Base-by-base conservation (phyloP, 1,140 invertebrate species). In the Nymphalis io region DNA sequence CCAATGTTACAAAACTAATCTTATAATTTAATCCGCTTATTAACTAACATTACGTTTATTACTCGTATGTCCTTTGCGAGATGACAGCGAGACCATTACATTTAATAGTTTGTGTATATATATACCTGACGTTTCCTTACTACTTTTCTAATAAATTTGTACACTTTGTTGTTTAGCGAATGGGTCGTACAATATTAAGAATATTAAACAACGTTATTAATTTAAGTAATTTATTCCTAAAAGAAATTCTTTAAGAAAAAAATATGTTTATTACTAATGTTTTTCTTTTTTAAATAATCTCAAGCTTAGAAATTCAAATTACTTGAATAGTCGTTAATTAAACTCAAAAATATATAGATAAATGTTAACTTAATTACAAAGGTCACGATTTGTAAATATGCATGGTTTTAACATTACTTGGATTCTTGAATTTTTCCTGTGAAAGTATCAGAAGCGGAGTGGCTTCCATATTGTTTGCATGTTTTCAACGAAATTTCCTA, bases 1-100 rank as follows among this genome's bases (percentile, higher is more conserved):
- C 69, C 79, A 81, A 81, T 81, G 79, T 74, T 70, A 55, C 58
- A 60, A 18, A 33, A 53, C 62, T 13, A 33, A 62, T 62, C 60
- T 61, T 48, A 62, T 68, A 61, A 68, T 68, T 55, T 68, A 23
- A 61, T 55, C 48, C 18, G 46, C 38, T 61, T 61, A 68, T 64
- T 55, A 53, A 38, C 18, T 64, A 53, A 20, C 18, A 21, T 64
- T 46, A 60, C 57, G 72, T 68, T 69, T 46, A 71, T 67, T 57
- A 63, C 71, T 60, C 65, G 39, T 48, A 42, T 64, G 72, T 60
- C 72, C 67, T 73, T 73, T 73, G 60, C 40, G 40, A 57, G 62
- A 62, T 60, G 70, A 72, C 70, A 72, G 38, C 57, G 8, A 48
- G 60, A 18, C 23, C 23, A 21, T 62, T 39, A 62, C 33, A 48